phyloP scores from a whole-genome alignment of 53 echinoderm and acorn worm genomes.

The Arbacia lixula region DNA sequence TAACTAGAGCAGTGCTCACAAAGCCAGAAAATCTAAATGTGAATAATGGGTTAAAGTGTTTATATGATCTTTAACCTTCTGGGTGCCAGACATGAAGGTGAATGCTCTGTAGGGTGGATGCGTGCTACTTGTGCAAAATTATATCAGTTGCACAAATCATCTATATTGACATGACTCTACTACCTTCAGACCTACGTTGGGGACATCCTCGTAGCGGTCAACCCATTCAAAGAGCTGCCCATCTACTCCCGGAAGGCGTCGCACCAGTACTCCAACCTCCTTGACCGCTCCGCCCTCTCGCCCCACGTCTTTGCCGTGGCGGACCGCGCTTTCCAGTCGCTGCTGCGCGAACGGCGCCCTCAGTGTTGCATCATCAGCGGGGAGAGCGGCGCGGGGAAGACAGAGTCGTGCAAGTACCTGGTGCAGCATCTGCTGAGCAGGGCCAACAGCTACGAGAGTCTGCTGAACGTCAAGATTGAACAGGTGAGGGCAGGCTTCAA shows the following conservation, averaged over 20 bases:
- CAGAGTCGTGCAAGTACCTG: constrained; percentile 91
- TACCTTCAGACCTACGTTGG: constrained; percentile 90
- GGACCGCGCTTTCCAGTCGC: constrained; percentile 81
- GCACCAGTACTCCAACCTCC: constrained; percentile 65
- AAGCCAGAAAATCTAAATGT: too few species aligned
- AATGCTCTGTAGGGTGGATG: too few species aligned
- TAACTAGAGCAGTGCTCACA: too few species aligned
- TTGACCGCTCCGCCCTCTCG: constrained; percentile 60
- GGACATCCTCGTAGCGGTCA: constrained; percentile 91
- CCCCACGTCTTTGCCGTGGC: constrained; percentile 94
- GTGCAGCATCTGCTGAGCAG: constrained; percentile 83
- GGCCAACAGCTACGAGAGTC: constrained; percentile 82
- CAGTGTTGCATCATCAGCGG: constrained; percentile 99
- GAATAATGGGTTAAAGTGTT: too few species aligned
- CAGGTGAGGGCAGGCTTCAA: too few species aligned
- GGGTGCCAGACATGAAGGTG: too few species aligned
- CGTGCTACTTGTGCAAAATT: too few species aligned
- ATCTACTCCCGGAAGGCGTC: constrained; percentile 82
- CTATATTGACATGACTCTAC: neutral
- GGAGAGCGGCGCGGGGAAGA: constrained; percentile 97
- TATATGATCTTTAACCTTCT: too few species aligned
- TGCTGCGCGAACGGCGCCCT: constrained; percentile 70
- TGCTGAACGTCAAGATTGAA: constrained; percentile 92
- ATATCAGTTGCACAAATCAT: too few species aligned
- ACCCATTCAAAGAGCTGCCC: constrained; percentile 92